Evolutionary conservation across 2,113 vertebrate genomes (phyloP).

Genomic region (Scomber scombrus): DNA sequence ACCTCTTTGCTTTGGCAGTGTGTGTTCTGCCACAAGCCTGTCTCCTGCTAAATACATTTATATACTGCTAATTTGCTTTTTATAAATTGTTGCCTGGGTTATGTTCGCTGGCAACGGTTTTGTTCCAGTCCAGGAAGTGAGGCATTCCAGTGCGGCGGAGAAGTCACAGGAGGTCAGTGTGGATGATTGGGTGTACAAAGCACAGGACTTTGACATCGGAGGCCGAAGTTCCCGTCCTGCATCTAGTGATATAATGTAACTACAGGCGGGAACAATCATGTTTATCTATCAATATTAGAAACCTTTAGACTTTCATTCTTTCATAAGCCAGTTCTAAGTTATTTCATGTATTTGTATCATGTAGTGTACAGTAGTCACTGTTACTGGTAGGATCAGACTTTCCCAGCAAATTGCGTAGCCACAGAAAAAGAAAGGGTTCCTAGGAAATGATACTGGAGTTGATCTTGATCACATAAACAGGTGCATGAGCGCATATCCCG

Average conservation of each 20-base stretch:
- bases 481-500: no score
- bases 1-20: neutral
- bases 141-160: neutral
- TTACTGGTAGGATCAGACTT: no score
- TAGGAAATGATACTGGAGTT: no score
- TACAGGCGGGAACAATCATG: no score
- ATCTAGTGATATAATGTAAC: neutral
- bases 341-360: no score
- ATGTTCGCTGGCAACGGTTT: neutral
- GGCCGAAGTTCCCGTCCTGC: neutral
- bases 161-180: neutral
- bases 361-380: no score
- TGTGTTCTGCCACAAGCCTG: neutral
- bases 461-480: no score
- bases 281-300: no score
- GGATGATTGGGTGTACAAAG: neutral
- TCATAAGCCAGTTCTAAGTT: no score
- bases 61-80: neutral
- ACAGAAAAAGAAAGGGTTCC: no score
- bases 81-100: neutral
- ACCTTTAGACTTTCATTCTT: no score
- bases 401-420: no score
- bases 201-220: neutral
- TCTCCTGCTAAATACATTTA: neutral
- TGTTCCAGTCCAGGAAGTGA: conserved; percentile 11